Conservation (phyloP, 2,113 vertebrate species). For the Synodontis membranacea region DNA sequence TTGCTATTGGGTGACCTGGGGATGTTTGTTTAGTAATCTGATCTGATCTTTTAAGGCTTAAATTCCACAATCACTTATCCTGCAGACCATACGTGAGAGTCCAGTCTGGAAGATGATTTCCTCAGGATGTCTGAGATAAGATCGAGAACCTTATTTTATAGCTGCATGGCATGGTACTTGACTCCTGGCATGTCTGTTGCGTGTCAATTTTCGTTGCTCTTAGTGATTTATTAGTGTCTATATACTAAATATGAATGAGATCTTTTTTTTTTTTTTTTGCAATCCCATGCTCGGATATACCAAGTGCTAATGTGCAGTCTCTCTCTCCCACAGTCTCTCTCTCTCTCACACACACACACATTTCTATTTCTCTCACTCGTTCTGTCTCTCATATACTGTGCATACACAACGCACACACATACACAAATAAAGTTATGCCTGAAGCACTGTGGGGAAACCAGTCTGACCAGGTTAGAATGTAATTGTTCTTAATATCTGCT, state of each 20-base stretch:
- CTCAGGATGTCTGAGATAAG: conserved; percentile 1
- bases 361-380: background rate
- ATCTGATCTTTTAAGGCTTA: background rate
- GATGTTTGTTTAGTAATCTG: conserved; percentile 35
- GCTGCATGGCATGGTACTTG: background rate
- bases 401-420: conserved; percentile 16
- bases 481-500: conserved; percentile 60
- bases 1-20: conserved; percentile 6
- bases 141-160: background rate
- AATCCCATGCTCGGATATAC: background rate
- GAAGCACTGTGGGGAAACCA: conserved; percentile 51
- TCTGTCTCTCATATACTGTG: conserved; percentile 11
- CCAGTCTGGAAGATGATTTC: conserved; percentile 5
- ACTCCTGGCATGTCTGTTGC: background rate
- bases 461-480: conserved; percentile 57
- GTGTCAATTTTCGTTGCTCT: background rate
- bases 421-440: conserved; percentile 50
- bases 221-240: background rate
- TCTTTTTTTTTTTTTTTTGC: background rate
- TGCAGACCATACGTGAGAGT: background rate
- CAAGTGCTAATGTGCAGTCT: background rate
- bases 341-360: background rate
- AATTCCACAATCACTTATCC: conserved; percentile 22
- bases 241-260: background rate
- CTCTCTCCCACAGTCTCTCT: background rate